Percentiles rank a stretch among this genome's conserved stretches.
Conservation (phyloP, 2,888 invertebrate species). For the Drosophila parthenogenetica region DNA sequence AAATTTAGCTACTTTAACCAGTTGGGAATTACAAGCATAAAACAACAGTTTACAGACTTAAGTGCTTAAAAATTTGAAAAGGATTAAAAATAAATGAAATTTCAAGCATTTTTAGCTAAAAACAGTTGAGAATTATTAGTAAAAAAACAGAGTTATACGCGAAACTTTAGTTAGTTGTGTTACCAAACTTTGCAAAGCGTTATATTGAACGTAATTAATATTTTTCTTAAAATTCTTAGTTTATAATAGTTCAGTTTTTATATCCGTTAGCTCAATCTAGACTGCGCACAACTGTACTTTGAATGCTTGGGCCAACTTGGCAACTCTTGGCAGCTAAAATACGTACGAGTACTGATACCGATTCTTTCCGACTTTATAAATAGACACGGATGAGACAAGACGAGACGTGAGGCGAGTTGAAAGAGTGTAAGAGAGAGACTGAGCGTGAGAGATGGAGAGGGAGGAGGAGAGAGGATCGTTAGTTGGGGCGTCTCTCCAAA, state of each 20-base stretch:
- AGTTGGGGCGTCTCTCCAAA: slow-evolving; percentile 15
- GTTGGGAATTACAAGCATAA: neutral
- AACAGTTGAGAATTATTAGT: neutral
- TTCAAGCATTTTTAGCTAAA: neutral
- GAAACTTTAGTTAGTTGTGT: too few species aligned
- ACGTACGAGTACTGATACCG: slow-evolving; percentile 17
- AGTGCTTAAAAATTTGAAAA: too few species aligned
- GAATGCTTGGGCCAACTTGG: slow-evolving; percentile 66
- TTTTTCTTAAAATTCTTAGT: too few species aligned
- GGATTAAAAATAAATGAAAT: too few species aligned
- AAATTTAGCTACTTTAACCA: neutral
- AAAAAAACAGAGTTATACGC: too few species aligned
- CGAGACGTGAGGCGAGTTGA: slow-evolving; percentile 19
- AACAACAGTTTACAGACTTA: too few species aligned
- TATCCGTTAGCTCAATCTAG: slow-evolving; percentile 35
- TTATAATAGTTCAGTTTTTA: neutral
- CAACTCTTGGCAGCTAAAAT: slow-evolving; percentile 63
- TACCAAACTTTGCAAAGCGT: too few species aligned
- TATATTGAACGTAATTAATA: too few species aligned
- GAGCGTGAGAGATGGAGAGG: slow-evolving; percentile 4
- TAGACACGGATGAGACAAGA: slow-evolving; percentile 67
- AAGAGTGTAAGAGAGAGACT: slow-evolving; percentile 25
- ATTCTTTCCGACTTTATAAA: slow-evolving; percentile 73
- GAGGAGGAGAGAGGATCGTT: slow-evolving; percentile 45
- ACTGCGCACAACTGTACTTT: slow-evolving; percentile 69